Conservation (phyloP, 92 coral and sea anemone genomes). For the Palythoa grandis region DNA sequence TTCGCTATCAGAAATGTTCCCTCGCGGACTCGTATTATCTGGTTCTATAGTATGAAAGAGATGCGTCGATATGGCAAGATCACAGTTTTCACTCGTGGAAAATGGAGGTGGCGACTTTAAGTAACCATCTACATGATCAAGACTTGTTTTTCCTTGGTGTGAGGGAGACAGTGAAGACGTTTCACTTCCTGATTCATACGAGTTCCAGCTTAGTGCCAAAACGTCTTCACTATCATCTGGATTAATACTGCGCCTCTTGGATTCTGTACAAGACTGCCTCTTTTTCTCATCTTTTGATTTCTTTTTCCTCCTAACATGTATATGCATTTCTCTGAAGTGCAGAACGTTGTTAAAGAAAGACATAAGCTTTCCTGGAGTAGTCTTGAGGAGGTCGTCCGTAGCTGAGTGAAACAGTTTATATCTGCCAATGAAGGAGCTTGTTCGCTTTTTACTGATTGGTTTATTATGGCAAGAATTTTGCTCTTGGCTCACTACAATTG, state of each 20-base stretch:
- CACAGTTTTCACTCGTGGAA: not conserved
- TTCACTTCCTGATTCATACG: slow-evolving; percentile 5
- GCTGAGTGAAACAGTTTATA: slow-evolving; percentile 86
- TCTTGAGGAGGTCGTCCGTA: slow-evolving; percentile 90
- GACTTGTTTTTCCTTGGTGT: slow-evolving; percentile 16
- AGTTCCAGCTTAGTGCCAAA: slow-evolving; percentile 7
- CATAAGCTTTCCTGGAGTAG: slow-evolving; percentile 87
- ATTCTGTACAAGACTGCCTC: slow-evolving; percentile 28
- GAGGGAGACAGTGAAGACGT: not conserved
- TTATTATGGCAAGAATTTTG: slow-evolving; percentile 41
- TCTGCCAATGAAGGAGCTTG: slow-evolving; percentile 76
- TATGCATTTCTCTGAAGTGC: slow-evolving; percentile 54
- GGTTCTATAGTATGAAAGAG: slow-evolving; percentile 17
- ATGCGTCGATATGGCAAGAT: slow-evolving; percentile 29
- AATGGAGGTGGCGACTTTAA: not conserved
- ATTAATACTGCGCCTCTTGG: slow-evolving; percentile 12
- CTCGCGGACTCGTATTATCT: not conserved
- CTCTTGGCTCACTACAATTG: slow-evolving; percentile 24
- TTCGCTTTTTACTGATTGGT: slow-evolving; percentile 63
- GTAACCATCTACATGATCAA: slow-evolving; percentile 9
- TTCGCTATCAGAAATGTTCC: slow-evolving; percentile 19
- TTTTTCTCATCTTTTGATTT: slow-evolving; percentile 21
- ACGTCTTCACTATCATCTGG: slow-evolving; percentile 20
- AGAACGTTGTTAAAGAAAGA: slow-evolving; percentile 86
- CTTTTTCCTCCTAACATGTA: slow-evolving; percentile 1